A percentile compares a stretch with the other conserved stretches of the same genome.
phyloP scores from a whole-genome alignment of 2,113 vertebrate species.

The Rhombomys opimus region DNA sequence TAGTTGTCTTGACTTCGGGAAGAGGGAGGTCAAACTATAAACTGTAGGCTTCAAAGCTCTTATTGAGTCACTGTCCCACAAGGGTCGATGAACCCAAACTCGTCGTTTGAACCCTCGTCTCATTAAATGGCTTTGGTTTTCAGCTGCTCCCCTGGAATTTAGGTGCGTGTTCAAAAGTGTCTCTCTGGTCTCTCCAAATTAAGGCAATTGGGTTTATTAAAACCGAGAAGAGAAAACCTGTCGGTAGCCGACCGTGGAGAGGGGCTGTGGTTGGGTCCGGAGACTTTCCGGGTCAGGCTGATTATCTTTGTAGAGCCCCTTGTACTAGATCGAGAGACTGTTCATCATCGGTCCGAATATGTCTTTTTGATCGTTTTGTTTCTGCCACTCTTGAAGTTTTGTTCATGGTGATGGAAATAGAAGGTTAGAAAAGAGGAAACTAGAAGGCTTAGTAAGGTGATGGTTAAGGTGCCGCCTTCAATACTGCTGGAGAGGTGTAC shows the following conservation, averaged over 20 bases:
- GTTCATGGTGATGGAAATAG: background rate
- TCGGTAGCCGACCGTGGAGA: background rate
- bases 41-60: background rate
- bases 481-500: background rate
- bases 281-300: background rate
- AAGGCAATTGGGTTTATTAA: background rate
- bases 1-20: conserved; percentile 30
- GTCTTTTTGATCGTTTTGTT: background rate
- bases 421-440: conserved; percentile 9
- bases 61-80: background rate
- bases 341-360: conserved; percentile 46
- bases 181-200: conserved; percentile 7
- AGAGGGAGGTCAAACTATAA: background rate
- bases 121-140: conserved; percentile 23
- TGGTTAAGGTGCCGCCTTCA: background rate
- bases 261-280: background rate
- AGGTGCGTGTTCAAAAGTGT: background rate
- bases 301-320: conserved; percentile 32
- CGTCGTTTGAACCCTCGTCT: background rate
- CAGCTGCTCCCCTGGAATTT: background rate
- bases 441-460: background rate
- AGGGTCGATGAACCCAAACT: conserved; percentile 22
- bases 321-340: background rate
- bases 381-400: conserved; percentile 34
- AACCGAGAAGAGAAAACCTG: background rate